Conservation (phyloP, 2,797 vertebrate species). For the Lagocephalus sceleratus region DNA sequence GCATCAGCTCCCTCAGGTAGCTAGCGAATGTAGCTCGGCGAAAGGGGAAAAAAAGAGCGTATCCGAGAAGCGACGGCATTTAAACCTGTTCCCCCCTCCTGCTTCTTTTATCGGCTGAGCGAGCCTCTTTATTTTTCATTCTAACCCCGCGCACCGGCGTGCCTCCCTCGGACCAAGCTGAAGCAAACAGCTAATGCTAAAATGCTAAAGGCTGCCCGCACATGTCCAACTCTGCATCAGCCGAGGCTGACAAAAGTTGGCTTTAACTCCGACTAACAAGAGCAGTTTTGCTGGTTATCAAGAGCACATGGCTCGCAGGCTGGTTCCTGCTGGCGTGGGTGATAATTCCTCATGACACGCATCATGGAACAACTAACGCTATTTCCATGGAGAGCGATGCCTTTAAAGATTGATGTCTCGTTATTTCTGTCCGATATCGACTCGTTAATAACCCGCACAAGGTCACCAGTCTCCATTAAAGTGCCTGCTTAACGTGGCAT, state of each 20-base stretch:
- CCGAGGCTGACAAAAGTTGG: background rate
- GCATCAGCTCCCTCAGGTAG: slow-evolving; percentile 38
- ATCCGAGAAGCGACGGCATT: background rate
- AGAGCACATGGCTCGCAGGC: background rate
- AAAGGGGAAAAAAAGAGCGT: background rate
- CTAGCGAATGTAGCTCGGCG: slow-evolving; percentile 20
- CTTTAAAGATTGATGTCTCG: no score
- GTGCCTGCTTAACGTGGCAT: background rate
- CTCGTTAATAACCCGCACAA: no score
- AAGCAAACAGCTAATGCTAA: slow-evolving; percentile 55
- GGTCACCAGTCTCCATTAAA: no score
- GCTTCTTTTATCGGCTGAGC: accelerated
- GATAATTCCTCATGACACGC: background rate
- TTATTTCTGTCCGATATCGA: no score
- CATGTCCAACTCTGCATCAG: slow-evolving; percentile 42
- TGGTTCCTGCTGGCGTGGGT: background rate
- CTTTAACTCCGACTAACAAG: no score
- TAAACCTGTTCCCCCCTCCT: accelerated
- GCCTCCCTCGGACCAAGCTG: background rate
- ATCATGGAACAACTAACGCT: no score
- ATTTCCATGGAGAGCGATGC: no score
- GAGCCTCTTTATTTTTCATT: no score
- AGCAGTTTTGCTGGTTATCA: background rate
- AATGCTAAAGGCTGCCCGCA: slow-evolving; percentile 55
- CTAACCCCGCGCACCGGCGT: background rate